Evolutionary conservation across 2,888 invertebrate species (phyloP).

Genomic region (Synanthedon vespiformis): DNA sequence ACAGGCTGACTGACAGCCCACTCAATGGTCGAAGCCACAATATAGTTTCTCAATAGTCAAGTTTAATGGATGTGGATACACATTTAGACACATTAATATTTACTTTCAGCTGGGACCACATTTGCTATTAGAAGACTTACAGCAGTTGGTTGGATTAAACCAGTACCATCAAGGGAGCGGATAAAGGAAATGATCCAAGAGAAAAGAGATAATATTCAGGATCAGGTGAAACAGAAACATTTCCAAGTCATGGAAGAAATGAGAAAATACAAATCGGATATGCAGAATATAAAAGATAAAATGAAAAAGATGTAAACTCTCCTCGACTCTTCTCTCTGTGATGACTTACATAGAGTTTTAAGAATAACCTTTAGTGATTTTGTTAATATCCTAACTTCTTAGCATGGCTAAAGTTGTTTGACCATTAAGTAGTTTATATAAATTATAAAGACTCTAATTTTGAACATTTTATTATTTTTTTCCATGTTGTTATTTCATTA

Average conservation of each 20-base stretch:
- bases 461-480: no score
- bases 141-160: constrained; percentile 84
- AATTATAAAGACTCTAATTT: constrained; percentile 38
- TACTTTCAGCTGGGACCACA: constrained; percentile 82
- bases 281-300: constrained; percentile 58
- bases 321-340: background rate
- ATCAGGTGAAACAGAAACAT: constrained; percentile 57
- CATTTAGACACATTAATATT: background rate
- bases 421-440: constrained; percentile 19
- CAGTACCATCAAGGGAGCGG: constrained; percentile 77
- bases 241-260: constrained; percentile 65
- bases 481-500: no score
- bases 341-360: constrained; percentile 1
- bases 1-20: no score
- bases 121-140: constrained; percentile 84
- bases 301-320: constrained; percentile 44
- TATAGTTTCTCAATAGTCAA: no score
- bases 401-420: background rate
- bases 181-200: constrained; percentile 74
- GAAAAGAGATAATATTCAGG: constrained; percentile 72
- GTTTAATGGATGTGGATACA: no score
- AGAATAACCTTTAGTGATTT: constrained; percentile 2
- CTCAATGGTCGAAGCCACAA: no score
- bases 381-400: background rate
- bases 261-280: constrained; percentile 59